A percentile compares a stretch with the other conserved stretches of the same genome.
Conservation (phyloP, 2,888 invertebrate genomes). For the Yponomeuta sedellus region DNA sequence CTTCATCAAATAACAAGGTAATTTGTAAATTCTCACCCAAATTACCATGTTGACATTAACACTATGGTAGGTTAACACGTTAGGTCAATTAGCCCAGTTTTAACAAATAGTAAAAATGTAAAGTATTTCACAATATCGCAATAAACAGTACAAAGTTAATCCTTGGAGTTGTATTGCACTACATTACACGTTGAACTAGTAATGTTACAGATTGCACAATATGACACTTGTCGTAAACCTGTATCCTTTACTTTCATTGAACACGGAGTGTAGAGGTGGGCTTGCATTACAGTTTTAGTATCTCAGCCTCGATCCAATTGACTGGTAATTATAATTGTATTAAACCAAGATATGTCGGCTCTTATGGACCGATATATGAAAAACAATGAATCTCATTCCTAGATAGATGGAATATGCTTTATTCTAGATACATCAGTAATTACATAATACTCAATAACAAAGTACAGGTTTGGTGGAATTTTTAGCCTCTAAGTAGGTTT, state of each 20-base stretch:
- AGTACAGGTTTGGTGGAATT: no score
- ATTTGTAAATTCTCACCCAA: neutral
- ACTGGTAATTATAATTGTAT: no score
- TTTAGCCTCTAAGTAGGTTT: no score
- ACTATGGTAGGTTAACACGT: neutral
- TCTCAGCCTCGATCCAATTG: neutral
- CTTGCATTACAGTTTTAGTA: neutral
- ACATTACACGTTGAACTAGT: neutral
- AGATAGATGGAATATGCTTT: no score
- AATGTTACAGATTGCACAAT: neutral
- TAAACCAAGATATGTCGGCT: no score
- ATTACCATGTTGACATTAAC: neutral
- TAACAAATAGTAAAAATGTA: neutral
- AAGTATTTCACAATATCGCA: neutral
- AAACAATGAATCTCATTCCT: no score
- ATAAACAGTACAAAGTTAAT: neutral
- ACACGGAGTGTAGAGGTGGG: neutral
- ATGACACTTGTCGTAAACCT: neutral
- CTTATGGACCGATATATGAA: no score
- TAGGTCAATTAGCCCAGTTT: neutral
- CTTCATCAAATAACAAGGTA: neutral
- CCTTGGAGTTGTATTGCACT: neutral
- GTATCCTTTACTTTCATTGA: slow-evolving; percentile 1
- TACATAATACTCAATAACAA: no score
- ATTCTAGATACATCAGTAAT: no score